phyloP scores from a whole-genome alignment of 2,113 vertebrate species.

The Phalacrocorax pelagicus region DNA sequence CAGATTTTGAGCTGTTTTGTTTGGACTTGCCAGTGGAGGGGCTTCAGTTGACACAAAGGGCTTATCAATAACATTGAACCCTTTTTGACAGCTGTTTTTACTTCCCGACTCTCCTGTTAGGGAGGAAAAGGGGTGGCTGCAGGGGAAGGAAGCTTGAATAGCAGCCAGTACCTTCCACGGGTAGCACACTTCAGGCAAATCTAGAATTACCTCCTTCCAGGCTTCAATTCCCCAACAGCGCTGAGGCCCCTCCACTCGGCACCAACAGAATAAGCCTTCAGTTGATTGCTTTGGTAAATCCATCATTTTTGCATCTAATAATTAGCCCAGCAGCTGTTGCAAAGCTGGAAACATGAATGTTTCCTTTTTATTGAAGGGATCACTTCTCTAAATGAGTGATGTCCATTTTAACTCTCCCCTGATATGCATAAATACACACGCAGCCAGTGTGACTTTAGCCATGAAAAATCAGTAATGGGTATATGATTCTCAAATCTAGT shows the following conservation, averaged over 20 bases:
- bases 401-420: conserved; percentile 35
- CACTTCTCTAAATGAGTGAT: conserved; percentile 51
- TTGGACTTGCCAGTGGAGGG: conserved; percentile 52
- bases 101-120: conserved; percentile 31
- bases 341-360: conserved; percentile 43
- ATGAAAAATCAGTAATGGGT: conserved; percentile 66
- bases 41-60: conserved; percentile 56
- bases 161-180: conserved; percentile 38
- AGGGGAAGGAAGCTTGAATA: conserved; percentile 34
- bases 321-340: conserved; percentile 66
- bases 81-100: conserved; percentile 69
- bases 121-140: conserved; percentile 16
- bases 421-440: neutral
- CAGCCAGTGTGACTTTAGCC: conserved; percentile 42
- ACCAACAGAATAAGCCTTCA: conserved; percentile 35
- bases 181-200: conserved; percentile 42
- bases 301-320: conserved; percentile 66
- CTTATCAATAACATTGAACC: conserved; percentile 66
- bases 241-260: neutral
- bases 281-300: conserved; percentile 59
- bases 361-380: conserved; percentile 62
- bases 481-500: conserved; percentile 62
- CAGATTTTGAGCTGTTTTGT: conserved; percentile 60
- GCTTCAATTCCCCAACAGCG: neutral
- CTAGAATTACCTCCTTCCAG: conserved; percentile 32